Percentiles rank a stretch among this genome's conserved stretches.
phyloP scores from a whole-genome alignment of 2,113 vertebrate species.

The Nettapus auritus region DNA sequence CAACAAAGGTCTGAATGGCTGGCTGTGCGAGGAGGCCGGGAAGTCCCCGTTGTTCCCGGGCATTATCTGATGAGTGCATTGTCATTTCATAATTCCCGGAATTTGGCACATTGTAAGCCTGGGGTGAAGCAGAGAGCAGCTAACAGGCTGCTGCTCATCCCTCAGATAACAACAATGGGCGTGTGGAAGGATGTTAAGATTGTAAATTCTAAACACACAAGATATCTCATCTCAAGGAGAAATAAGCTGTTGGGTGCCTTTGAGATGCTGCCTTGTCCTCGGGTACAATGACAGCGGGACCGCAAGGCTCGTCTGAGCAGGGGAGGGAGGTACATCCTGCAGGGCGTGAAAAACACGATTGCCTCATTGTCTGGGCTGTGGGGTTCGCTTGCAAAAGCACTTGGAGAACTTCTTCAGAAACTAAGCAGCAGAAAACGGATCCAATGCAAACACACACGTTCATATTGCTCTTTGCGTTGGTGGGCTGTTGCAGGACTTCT shows the following conservation, averaged over 20 bases:
- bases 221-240: constrained; percentile 41
- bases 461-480: rapidly evolving
- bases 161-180: constrained; percentile 3
- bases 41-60: neutral
- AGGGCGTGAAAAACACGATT: constrained; percentile 39
- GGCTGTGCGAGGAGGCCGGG: neutral
- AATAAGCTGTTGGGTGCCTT: constrained; percentile 27
- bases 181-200: constrained; percentile 54
- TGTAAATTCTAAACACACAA: constrained; percentile 50
- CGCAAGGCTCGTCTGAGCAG: neutral
- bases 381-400: neutral
- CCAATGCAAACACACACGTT: neutral
- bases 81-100: constrained; percentile 67
- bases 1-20: neutral
- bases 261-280: constrained; percentile 17
- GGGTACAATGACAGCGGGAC: neutral
- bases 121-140: constrained; percentile 54
- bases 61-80: constrained; percentile 45
- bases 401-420: neutral
- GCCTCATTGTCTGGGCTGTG: constrained; percentile 49
- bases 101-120: neutral
- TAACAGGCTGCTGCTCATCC: constrained; percentile 31
- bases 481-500: neutral
- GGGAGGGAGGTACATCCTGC: constrained; percentile 56
- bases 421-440: neutral